phyloP scores from a whole-genome alignment of 1,140 invertebrate species.

The Glossosoma conforme region DNA sequence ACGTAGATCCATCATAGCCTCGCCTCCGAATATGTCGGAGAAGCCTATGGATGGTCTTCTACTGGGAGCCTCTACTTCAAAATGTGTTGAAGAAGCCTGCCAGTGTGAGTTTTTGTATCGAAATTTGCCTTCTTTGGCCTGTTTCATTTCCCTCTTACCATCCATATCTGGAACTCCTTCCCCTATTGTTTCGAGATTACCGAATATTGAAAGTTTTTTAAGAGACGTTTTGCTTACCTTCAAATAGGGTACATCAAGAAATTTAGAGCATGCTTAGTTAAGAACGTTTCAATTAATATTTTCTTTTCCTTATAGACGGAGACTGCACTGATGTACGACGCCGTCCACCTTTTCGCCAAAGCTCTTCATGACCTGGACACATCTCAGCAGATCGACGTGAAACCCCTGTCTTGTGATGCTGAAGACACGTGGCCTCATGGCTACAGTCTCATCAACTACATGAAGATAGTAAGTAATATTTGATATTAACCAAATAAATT shows the following conservation, averaged over 20 bases:
- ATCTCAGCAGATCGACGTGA: conserved; percentile 84
- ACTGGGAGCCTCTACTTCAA: too few relatives aligned
- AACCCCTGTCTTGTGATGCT: conserved; percentile 82
- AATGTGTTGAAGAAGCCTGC: too few relatives aligned
- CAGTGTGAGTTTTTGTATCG: too few relatives aligned
- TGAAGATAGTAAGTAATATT: conserved; percentile 81
- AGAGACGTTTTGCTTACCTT: neutral
- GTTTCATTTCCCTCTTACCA: too few relatives aligned
- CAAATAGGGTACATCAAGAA: neutral
- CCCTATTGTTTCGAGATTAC: too few relatives aligned
- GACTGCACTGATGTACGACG: conserved; percentile 93
- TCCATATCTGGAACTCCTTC: too few relatives aligned
- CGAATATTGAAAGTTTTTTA: too few relatives aligned
- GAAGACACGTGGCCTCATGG: conserved; percentile 92
- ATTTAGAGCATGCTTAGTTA: neutral
- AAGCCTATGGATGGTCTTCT: too few relatives aligned
- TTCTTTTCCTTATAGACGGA: conserved; percentile 68
- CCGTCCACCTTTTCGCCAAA: conserved; percentile 89
- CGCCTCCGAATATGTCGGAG: too few relatives aligned
- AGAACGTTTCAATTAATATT: neutral
- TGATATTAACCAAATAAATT: neutral
- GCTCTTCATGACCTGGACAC: conserved; percentile 86
- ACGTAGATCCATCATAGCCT: too few relatives aligned
- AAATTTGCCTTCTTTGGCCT: too few relatives aligned
- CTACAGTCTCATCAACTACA: conserved; percentile 93